Evolutionary conservation across 1,140 invertebrate species (phyloP).

Genomic region (Trissolcus basalis): DNA sequence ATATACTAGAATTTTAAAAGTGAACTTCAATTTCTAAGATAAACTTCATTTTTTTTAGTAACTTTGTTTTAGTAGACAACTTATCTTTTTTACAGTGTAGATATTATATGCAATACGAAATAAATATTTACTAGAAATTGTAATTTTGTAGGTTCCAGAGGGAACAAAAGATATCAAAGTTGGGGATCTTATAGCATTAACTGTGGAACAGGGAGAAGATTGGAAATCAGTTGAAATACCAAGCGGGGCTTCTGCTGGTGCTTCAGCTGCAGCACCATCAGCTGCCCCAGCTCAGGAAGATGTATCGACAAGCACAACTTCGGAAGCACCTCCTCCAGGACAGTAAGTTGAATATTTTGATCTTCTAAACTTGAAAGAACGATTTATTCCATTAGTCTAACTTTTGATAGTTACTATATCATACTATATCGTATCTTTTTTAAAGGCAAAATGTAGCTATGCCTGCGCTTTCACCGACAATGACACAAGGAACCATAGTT

Average conservation of each 20-base stretch:
- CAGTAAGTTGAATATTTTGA: constrained; percentile 61
- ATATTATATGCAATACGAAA: too few relatives aligned
- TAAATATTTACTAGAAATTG: constrained; percentile 7
- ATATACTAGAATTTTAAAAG: too few relatives aligned
- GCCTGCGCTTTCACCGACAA: constrained; percentile 98
- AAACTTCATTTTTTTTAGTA: too few relatives aligned
- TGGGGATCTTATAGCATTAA: constrained; percentile 80
- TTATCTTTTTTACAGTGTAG: too few relatives aligned
- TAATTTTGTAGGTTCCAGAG: constrained; percentile 73
- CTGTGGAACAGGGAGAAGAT: constrained; percentile 83
- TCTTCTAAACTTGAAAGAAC: too few relatives aligned
- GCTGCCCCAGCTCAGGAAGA: constrained; percentile 12
- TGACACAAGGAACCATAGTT: constrained; percentile 97
- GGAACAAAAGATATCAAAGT: constrained; percentile 80
- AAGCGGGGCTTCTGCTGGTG: constrained; percentile 18
- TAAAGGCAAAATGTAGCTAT: constrained; percentile 76
- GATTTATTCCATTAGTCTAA: too few relatives aligned
- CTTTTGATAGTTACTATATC: too few relatives aligned
- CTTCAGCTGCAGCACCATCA: constrained; percentile 23
- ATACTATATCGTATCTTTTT: too few relatives aligned
- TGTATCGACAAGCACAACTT: constrained; percentile 4
- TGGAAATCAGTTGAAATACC: constrained; percentile 77
- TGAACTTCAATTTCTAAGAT: too few relatives aligned
- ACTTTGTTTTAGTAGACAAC: too few relatives aligned
- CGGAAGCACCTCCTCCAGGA: constrained; percentile 59